Base-by-base conservation (phyloP, 2,113 vertebrate species). In the Hyperoodon ampullatus region DNA sequence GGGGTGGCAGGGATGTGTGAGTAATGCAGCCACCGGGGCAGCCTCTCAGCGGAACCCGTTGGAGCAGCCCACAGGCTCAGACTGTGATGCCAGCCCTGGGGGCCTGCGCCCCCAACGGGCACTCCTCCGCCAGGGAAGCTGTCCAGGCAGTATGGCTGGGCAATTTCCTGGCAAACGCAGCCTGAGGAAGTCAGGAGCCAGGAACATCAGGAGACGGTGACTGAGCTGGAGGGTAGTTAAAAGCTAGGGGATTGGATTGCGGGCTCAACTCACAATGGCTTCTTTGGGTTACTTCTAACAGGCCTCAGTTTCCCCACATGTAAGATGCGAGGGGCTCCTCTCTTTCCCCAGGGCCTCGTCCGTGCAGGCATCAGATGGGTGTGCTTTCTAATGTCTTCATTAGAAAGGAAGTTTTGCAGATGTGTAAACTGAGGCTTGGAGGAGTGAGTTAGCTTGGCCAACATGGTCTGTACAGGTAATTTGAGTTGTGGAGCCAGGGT, bases 371-470 rank as follows among this genome's bases (percentile, higher is more conserved):
- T 30, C 15, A 44, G 61, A 75, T 55, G 24, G 39, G 1, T 53
- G 23, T 39, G 60, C 68, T 71, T 81, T 47, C 55, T 47, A 77
- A 15, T 15, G 24, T 44, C 82, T 65, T 82, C 21, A 1, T 28
- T n/a, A 10, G 47, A 77, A 93, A 65, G 77, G 26, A 80, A 87
- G 3, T 75, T 77, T 72, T 95, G 61, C 90, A 85, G 80, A 53
- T 47, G 81, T 26, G 26, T 18, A 71, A 84, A 87, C 63, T 30
- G 65, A 88, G 28, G 90, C 42, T 63, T n/a, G 60, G 12, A 92
- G 87, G 70, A n/a, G 12, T 18, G 30, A 8, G 3, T 33, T 16
- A 33, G 33, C 26, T 30, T 6, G 15, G 78, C 74, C 1, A 26
- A 80, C 53, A 16, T 0, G 7, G 28, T 83, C 21, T 15, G n/a